Evolutionary conservation across 1,140 invertebrate species (phyloP).

Genomic region (Onthophagus taurus): DNA sequence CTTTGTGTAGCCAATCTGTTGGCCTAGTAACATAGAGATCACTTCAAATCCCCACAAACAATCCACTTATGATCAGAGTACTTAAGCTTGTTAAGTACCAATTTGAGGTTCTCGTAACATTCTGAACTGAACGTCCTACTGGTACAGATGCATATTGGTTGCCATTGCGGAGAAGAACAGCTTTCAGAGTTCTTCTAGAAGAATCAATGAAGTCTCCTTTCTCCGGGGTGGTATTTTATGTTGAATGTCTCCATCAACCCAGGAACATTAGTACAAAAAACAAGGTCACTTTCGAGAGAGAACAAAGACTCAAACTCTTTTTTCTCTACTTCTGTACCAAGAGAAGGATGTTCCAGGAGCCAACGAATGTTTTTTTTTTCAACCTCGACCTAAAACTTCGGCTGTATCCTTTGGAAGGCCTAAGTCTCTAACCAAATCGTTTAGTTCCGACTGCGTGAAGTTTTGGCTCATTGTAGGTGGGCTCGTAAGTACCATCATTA

Average conservation of each 20-base stretch:
- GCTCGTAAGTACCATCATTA: not conserved
- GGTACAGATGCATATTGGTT: conserved; percentile 32
- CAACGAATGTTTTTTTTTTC: conserved; percentile 5
- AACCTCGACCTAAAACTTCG: not conserved
- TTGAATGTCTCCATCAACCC: conserved; percentile 4
- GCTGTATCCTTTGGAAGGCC: conserved; percentile 7
- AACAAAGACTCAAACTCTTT: not conserved
- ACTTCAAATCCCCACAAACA: conserved; percentile 33
- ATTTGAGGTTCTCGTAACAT: conserved; percentile 21
- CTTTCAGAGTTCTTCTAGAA: conserved; percentile 31
- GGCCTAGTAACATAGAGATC: conserved; percentile 30
- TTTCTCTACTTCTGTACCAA: conserved; percentile 6
- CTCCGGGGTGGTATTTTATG: conserved; percentile 4
- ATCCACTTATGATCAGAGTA: conserved; percentile 25
- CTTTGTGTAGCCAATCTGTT: conserved; percentile 35
- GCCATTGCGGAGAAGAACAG: conserved; percentile 33
- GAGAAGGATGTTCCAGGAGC: conserved; percentile 4
- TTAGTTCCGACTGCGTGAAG: conserved; percentile 9
- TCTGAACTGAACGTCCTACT: conserved; percentile 27
- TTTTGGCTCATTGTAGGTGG: conserved; percentile 1
- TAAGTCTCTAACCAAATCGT: conserved; percentile 8
- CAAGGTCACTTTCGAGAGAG: conserved; percentile 3
- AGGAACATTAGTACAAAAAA: conserved; percentile 3
- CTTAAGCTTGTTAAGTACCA: conserved; percentile 23
- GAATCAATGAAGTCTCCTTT: conserved; percentile 23